Evolutionary conservation across 2,113 vertebrate species (phyloP).

Genomic region (Tetrao urogallus): DNA sequence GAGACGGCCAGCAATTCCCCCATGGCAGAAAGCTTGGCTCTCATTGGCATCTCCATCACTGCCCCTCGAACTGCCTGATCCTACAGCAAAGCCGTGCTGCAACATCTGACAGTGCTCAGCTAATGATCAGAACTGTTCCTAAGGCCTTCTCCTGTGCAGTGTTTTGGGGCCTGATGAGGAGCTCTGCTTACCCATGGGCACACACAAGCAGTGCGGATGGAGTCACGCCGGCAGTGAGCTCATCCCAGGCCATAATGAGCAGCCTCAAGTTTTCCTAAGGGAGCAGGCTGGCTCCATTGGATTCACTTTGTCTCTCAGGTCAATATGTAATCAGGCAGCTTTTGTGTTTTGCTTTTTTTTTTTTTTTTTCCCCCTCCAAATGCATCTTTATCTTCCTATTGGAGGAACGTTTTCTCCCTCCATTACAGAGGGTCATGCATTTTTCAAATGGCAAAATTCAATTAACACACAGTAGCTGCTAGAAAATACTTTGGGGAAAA

Average conservation of each 20-base stretch:
- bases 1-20: background rate
- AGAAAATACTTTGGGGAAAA: slow-evolving; percentile 14
- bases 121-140: background rate
- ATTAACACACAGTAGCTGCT: background rate
- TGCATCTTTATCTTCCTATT: slow-evolving; percentile 28
- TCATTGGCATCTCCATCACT: background rate
- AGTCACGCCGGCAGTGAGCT: slow-evolving; percentile 42
- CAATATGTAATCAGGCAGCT: slow-evolving; percentile 43
- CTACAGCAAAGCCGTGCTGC: background rate
- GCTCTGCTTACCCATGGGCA: background rate
- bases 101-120: background rate
- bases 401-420: background rate
- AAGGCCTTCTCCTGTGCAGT: background rate
- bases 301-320: slow-evolving; percentile 53
- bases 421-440: slow-evolving; percentile 19
- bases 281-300: slow-evolving; percentile 43
- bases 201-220: background rate
- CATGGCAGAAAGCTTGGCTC: too few species aligned
- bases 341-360: background rate
- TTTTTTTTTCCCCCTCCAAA: background rate
- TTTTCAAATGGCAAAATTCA: slow-evolving; percentile 26
- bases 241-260: slow-evolving; percentile 23
- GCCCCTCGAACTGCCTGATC: background rate
- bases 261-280: slow-evolving; percentile 52
- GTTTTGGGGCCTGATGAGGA: background rate